Conservation (phyloP, 2,797 vertebrate genomes). For the Antennarius maculatus region DNA sequence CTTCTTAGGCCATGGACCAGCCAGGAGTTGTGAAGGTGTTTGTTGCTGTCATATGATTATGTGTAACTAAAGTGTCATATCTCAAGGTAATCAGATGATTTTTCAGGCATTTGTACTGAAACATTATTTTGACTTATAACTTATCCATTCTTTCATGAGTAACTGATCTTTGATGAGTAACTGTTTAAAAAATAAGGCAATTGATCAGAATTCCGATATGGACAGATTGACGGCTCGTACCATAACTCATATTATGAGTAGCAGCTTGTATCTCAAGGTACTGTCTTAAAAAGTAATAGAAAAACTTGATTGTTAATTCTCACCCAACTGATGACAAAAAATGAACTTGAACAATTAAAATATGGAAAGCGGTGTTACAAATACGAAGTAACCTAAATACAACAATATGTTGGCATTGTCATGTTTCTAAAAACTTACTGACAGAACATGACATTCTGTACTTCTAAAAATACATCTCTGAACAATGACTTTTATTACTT, state of each 20-base stretch:
- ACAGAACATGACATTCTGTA: neutral
- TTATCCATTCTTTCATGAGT: neutral
- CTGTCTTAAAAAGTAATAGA: too few species aligned
- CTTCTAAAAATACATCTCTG: neutral
- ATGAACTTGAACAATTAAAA: neutral
- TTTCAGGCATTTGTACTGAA: neutral
- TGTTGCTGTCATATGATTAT: neutral
- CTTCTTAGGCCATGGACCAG: too few species aligned
- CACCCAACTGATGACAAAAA: neutral
- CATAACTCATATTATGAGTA: too few species aligned
- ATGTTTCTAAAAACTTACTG: neutral
- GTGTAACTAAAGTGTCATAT: neutral
- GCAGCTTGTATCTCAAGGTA: too few species aligned
- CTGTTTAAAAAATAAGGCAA: too few species aligned
- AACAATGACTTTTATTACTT: constrained; percentile 29
- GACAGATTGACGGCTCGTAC: too few species aligned
- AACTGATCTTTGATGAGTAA: too few species aligned
- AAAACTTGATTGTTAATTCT: too few species aligned
- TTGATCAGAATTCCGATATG: too few species aligned
- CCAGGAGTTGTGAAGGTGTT: neutral
- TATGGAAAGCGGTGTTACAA: neutral
- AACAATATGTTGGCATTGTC: neutral
- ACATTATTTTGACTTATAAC: too few species aligned
- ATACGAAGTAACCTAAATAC: neutral
- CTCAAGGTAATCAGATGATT: neutral